These are phyloP conservation scores for Lipophrys pholis DNA, from an alignment of 2,113 vertebrate genomes.

Conservation along the genomic window DNA sequence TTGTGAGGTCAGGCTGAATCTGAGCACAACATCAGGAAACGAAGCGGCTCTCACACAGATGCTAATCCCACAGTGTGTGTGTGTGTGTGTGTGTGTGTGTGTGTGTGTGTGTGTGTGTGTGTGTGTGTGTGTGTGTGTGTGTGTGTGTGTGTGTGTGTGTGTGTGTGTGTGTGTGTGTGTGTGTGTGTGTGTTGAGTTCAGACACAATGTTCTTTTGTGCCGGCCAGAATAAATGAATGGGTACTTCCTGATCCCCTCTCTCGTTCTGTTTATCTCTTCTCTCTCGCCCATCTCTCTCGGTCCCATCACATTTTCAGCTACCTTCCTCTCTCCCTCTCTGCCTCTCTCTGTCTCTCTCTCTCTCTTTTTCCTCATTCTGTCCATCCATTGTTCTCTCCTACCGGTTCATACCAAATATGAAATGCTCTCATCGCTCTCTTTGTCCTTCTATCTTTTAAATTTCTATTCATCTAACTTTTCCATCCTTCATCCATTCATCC, in stretches of 20 bases:
- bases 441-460: background rate
- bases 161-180: conserved; percentile 18
- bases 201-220: conserved; percentile 43
- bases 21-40: too few species aligned
- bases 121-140: conserved; percentile 15
- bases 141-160: conserved; percentile 17
- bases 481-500: background rate
- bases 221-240: conserved; percentile 35
- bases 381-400: conserved; percentile 19
- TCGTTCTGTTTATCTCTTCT: background rate
- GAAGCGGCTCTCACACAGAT: too few species aligned
- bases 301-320: conserved; percentile 27
- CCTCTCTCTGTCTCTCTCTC: background rate
- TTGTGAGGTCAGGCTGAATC: too few species aligned
- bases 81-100: background rate
- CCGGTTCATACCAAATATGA: background rate
- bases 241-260: conserved; percentile 3
- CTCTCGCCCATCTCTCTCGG: background rate
- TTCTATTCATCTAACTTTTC: background rate
- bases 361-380: background rate
- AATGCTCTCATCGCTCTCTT: background rate
- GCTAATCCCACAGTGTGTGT: too few species aligned
- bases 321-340: conserved; percentile 10
- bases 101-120: conserved; percentile 12
- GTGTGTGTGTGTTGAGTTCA: conserved; percentile 8